A percentile compares a stretch with the other conserved stretches of the same genome.
Evolutionary conservation across 2,888 invertebrate genomes (phyloP).

Genomic region (Drosophila rellima): DNA sequence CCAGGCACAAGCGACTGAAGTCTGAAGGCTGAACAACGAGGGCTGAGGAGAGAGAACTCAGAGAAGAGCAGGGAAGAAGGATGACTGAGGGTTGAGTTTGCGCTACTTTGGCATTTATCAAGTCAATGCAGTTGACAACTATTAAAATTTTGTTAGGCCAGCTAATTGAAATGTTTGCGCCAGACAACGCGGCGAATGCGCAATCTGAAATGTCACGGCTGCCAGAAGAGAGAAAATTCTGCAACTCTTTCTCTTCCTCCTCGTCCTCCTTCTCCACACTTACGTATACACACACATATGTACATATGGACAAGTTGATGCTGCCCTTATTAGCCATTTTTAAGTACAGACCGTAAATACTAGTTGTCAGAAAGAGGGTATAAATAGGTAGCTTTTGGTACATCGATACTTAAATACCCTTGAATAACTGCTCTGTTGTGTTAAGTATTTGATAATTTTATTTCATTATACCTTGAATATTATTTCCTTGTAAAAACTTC

Average conservation of each 20-base stretch:
- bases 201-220: slow-evolving; percentile 49
- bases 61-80: not conserved
- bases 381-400: no score
- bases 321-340: slow-evolving; percentile 8
- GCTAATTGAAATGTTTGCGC: slow-evolving; percentile 72
- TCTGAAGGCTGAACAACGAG: not conserved
- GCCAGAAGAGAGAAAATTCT: not conserved
- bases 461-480: no score
- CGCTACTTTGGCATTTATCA: slow-evolving; percentile 79
- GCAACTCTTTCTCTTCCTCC: not conserved
- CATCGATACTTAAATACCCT: not conserved
- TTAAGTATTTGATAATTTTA: no score
- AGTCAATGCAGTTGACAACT: slow-evolving; percentile 68
- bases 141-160: slow-evolving; percentile 60
- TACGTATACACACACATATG: not conserved
- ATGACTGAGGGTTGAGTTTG: slow-evolving; percentile 4
- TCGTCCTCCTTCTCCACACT: not conserved
- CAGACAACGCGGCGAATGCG: slow-evolving; percentile 37
- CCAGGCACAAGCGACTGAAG: slow-evolving; percentile 38
- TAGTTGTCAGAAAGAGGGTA: not conserved
- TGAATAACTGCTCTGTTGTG: no score
- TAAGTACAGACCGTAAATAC: not conserved
- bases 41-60: not conserved
- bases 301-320: not conserved
- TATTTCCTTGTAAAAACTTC: not conserved